Evolutionary conservation across 2,797 vertebrate genomes (phyloP).

Genomic region (Hyperoplus lanceolatus): DNA sequence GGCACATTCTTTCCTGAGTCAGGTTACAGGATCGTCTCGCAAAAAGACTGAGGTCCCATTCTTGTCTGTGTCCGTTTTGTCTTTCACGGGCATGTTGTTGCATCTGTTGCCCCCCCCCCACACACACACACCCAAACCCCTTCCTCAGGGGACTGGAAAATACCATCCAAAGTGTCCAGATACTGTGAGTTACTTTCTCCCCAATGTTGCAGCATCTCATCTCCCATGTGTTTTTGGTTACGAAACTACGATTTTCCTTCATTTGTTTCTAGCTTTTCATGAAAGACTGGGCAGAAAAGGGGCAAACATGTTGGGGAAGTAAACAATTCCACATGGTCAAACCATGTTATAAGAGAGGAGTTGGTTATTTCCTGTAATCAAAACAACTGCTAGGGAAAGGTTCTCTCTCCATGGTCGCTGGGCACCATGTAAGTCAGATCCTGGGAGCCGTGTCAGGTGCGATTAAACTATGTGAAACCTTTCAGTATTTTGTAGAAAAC

Average conservation of each 20-base stretch:
- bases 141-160: constrained; percentile 54
- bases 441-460: constrained; percentile 28
- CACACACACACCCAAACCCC: neutral
- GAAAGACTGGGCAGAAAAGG: constrained; percentile 26
- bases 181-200: constrained; percentile 54
- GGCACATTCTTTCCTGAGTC: constrained; percentile 62
- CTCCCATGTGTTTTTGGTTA: constrained; percentile 51
- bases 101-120: constrained; percentile 56
- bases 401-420: constrained; percentile 19
- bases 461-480: constrained; percentile 36
- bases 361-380: constrained; percentile 48
- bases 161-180: constrained; percentile 53
- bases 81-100: constrained; percentile 69
- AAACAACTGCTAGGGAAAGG: constrained; percentile 17
- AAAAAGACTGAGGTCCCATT: constrained; percentile 65
- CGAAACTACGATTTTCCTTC: constrained; percentile 17
- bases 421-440: constrained; percentile 27
- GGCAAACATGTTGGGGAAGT: constrained; percentile 19
- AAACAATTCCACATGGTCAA: constrained; percentile 53
- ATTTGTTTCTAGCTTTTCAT: constrained; percentile 21
- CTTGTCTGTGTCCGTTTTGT: constrained; percentile 73
- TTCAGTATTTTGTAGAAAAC: constrained; percentile 48
- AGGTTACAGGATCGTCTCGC: constrained; percentile 66
- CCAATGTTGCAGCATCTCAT: neutral
- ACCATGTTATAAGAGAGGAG: constrained; percentile 3